Conservation (phyloP, 2,113 vertebrate species). For the Ceuthmochares aereus region DNA sequence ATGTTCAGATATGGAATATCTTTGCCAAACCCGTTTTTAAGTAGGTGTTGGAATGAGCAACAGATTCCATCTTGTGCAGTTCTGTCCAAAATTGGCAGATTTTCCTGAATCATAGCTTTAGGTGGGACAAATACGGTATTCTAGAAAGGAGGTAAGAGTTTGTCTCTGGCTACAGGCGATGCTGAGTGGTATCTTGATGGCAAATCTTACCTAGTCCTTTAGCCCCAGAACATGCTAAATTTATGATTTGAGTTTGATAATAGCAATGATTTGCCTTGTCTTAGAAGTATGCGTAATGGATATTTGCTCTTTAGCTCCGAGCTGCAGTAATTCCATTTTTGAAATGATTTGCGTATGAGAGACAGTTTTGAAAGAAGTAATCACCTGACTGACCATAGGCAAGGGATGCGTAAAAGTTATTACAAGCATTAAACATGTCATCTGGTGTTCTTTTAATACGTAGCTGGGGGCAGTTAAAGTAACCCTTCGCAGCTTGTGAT, state of each 20-base stretch:
- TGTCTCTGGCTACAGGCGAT: background rate
- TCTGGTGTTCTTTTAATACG: background rate
- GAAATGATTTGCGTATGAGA: background rate
- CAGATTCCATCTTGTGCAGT: background rate
- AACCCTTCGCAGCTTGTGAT: background rate
- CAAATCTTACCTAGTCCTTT: background rate
- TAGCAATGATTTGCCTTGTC: background rate
- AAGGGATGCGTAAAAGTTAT: background rate
- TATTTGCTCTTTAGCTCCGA: background rate
- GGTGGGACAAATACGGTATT: background rate
- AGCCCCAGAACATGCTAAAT: background rate
- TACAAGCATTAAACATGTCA: slow-evolving; percentile 7
- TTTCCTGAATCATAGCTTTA: background rate
- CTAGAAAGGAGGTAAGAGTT: background rate
- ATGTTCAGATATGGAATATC: background rate
- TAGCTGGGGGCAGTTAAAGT: background rate
- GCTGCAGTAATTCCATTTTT: background rate
- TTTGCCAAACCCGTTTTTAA: background rate
- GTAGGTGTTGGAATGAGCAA: background rate
- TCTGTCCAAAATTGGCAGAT: background rate
- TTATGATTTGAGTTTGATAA: background rate
- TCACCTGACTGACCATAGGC: background rate
- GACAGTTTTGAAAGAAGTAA: background rate
- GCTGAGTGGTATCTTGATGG: background rate
- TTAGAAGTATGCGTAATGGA: background rate